These are phyloP conservation scores for Agrochola macilenta DNA, from an alignment of 2,888 invertebrate genomes.

Conservation along the genomic window DNA sequence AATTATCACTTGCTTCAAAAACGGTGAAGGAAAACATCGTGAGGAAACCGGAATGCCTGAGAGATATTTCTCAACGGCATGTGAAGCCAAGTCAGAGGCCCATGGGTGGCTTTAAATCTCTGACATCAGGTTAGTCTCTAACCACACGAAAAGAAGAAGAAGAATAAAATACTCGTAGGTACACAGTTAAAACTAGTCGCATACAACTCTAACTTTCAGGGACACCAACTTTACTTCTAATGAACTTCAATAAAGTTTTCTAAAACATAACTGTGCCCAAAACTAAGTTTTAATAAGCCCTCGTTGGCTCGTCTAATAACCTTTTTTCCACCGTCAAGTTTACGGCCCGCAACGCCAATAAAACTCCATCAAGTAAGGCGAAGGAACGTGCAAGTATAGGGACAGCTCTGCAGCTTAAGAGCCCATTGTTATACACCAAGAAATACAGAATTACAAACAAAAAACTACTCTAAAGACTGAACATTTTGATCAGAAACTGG, in stretches of 20 bases:
- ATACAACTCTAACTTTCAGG: constrained; percentile 32
- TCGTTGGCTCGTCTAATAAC: constrained; percentile 74
- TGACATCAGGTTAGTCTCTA: too few relatives aligned
- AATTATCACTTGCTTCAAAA: too few relatives aligned
- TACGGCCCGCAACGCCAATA: constrained; percentile 81
- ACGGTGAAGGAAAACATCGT: too few relatives aligned
- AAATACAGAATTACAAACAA: constrained; percentile 52
- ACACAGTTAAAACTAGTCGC: neutral
- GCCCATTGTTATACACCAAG: constrained; percentile 28
- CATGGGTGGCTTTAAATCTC: too few relatives aligned
- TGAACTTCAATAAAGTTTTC: constrained; percentile 52
- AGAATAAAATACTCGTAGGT: too few relatives aligned
- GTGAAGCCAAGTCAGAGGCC: too few relatives aligned
- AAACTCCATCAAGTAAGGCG: constrained; percentile 79
- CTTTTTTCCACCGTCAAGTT: constrained; percentile 79
- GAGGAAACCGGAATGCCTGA: too few relatives aligned
- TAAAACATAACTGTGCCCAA: constrained; percentile 52
- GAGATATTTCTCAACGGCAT: too few relatives aligned
- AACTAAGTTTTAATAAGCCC: constrained; percentile 79
- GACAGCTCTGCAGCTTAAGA: constrained; percentile 61
- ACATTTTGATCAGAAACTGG: constrained; percentile 17
- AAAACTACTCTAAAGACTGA: neutral
- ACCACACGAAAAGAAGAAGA: too few relatives aligned
- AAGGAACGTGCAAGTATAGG: constrained; percentile 66
- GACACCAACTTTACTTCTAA: constrained; percentile 46